These are phyloP conservation scores for Halocynthia aurantium DNA, from an alignment of 23 tunicate genomes.

Conservation along the genomic window DNA sequence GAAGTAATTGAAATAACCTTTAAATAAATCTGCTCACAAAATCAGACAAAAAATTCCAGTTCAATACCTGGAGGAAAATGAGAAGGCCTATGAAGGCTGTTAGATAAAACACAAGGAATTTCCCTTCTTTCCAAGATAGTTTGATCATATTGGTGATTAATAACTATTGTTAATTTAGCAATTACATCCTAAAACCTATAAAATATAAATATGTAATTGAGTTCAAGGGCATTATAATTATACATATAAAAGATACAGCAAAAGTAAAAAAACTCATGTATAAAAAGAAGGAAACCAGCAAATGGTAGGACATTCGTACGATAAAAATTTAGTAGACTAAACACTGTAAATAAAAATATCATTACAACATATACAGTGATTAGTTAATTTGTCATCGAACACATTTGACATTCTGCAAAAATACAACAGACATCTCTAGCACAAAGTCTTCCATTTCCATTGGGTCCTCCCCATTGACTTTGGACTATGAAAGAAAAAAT, in stretches of 20 bases:
- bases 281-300: no score
- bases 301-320: no score
- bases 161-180: no score
- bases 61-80: conserved; percentile 30
- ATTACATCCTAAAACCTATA: no score
- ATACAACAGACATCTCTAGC: conserved; percentile 3
- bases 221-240: no score
- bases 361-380: no score
- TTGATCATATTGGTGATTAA: no score
- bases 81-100: conserved; percentile 19
- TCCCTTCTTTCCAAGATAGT: background rate
- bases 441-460: conserved; percentile 20
- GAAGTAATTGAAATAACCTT: background rate
- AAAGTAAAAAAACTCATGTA: no score
- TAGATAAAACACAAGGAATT: conserved; percentile 18
- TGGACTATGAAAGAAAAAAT: conserved; percentile 6
- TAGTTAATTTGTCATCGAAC: background rate
- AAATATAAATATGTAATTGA: no score
- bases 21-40: background rate
- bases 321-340: no score
- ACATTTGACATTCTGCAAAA: conserved; percentile 8
- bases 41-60: background rate
- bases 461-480: conserved; percentile 17
- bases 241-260: no score
- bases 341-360: no score